Percentiles rank a stretch among this genome's conserved stretches.
These are phyloP conservation scores for Poeciliopsis gracilis DNA, from an alignment of 2,797 vertebrate species.

Conservation along the genomic window DNA sequence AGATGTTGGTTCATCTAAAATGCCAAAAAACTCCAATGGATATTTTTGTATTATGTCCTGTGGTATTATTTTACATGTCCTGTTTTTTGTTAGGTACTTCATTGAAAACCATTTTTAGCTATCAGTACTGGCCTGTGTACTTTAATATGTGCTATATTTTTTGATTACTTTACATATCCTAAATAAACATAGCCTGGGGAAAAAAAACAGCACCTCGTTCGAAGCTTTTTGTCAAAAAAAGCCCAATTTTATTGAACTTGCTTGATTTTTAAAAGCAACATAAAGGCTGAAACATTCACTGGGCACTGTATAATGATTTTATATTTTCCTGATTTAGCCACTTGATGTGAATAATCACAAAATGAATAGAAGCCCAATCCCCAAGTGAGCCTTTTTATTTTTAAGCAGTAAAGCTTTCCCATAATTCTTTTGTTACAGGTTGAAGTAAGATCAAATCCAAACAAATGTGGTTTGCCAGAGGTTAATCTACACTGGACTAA, in stretches of 20 bases:
- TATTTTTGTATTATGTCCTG: background rate
- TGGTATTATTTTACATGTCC: background rate
- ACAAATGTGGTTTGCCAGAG: background rate
- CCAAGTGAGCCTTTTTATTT: background rate
- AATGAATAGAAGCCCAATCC: background rate
- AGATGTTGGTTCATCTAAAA: background rate
- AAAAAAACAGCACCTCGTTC: background rate
- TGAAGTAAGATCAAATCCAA: background rate
- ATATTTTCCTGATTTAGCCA: background rate
- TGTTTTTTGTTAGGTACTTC: background rate
- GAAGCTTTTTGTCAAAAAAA: background rate
- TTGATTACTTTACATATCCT: background rate
- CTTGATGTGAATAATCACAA: background rate
- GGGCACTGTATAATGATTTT: background rate
- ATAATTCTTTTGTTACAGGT: background rate
- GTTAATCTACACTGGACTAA: background rate
- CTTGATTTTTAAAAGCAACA: background rate
- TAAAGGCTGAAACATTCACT: background rate
- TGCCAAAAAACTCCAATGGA: too few relatives aligned
- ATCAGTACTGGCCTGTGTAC: background rate
- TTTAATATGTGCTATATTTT: background rate
- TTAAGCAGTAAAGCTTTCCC: background rate
- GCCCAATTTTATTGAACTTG: background rate
- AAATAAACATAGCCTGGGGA: background rate
- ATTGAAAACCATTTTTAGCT: background rate